Percentiles rank a stretch among this genome's conserved stretches.
phyloP scores from a whole-genome alignment of 2,797 vertebrate genomes.

The Enteromius trimaculatus region DNA sequence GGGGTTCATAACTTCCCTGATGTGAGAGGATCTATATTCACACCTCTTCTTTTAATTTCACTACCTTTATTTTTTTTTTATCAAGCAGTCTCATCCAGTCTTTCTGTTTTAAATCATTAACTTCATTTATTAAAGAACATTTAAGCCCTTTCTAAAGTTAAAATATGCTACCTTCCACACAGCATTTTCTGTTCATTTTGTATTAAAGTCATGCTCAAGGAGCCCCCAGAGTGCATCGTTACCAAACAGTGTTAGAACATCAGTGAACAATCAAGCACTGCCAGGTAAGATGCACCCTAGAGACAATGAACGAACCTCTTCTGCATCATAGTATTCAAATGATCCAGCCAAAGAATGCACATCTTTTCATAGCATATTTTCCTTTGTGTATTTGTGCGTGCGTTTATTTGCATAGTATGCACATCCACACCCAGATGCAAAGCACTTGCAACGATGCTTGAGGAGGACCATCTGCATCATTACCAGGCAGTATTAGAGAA shows the following conservation, averaged over 20 bases:
- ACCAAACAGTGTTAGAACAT: constrained; percentile 94
- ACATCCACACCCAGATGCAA: constrained; percentile 31
- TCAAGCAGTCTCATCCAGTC: neutral
- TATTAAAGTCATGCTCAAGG: constrained; percentile 53
- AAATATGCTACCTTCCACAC: neutral
- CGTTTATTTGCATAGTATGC: constrained; percentile 1
- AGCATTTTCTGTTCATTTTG: neutral
- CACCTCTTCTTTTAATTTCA: neutral
- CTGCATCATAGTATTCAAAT: constrained; percentile 22
- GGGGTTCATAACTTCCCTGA: constrained; percentile 42
- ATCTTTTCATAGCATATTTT: constrained; percentile 6
- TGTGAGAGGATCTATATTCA: constrained; percentile 18
- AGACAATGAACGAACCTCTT: constrained; percentile 60
- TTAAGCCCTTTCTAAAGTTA: neutral
- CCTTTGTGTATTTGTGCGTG: constrained; percentile 2
- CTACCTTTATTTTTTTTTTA: neutral
- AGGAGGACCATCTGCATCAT: constrained; percentile 86
- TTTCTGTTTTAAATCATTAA: neutral
- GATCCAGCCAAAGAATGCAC: neutral
- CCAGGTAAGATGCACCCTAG: constrained; percentile 89
- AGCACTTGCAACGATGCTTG: constrained; percentile 46
- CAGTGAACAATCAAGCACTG: constrained; percentile 85
- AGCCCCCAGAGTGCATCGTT: constrained; percentile 88
- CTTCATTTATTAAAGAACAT: neutral
- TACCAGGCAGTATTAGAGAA: constrained; percentile 95